phyloP scores from a whole-genome alignment of 92 coral and sea anemone genomes.

The Zoanthus gigantus region DNA sequence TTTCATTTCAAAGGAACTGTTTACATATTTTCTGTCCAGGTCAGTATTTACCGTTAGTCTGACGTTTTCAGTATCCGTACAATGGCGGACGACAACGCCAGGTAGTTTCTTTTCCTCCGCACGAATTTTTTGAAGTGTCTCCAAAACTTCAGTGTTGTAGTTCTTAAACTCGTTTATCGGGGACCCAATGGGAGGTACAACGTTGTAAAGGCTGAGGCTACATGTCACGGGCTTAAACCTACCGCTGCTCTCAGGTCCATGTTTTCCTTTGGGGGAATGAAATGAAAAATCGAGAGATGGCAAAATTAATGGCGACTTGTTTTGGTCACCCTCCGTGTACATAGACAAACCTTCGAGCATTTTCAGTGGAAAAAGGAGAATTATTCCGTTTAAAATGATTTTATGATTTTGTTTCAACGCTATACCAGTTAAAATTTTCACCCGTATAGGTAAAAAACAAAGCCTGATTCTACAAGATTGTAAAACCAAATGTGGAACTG shows the following conservation, averaged over 20 bases:
- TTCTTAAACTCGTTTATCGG: slow-evolving; percentile 13
- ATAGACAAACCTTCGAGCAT: background rate
- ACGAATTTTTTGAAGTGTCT: slow-evolving; percentile 5
- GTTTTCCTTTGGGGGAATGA: background rate
- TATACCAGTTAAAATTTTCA: too few species aligned
- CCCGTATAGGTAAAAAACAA: too few species aligned
- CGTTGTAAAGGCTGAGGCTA: slow-evolving; percentile 1
- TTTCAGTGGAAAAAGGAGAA: too few species aligned
- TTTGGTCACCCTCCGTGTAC: background rate
- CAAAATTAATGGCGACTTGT: background rate
- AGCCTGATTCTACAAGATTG: too few species aligned
- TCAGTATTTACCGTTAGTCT: background rate
- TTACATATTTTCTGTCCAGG: background rate
- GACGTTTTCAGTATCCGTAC: background rate
- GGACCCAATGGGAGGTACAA: slow-evolving; percentile 11
- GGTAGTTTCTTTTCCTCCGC: background rate
- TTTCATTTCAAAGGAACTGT: background rate
- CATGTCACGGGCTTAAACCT: background rate
- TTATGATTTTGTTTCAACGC: too few species aligned
- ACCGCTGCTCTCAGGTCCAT: background rate
- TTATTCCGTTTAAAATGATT: too few species aligned
- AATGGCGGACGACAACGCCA: background rate
- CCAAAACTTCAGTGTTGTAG: slow-evolving; percentile 11
- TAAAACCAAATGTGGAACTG: too few species aligned
- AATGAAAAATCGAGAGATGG: slow-evolving; percentile 10